Base-by-base conservation (phyloP, 2,113 vertebrate species). In the Zeus faber region DNA sequence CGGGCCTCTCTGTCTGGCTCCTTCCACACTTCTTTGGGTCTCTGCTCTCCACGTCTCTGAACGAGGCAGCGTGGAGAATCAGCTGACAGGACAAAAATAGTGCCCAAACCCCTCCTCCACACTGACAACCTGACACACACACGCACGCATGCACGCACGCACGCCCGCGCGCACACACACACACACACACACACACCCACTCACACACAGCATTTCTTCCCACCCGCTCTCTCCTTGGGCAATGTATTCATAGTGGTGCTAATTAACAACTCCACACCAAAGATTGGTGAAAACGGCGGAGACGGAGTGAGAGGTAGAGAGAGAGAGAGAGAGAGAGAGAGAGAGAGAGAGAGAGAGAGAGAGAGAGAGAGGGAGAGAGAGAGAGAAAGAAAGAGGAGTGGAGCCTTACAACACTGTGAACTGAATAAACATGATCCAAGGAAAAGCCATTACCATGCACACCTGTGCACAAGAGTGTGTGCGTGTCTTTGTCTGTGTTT, bases 181-280 rank as follows among this genome's bases (percentile, higher is more conserved):
- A 26, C 49, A 53, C 52, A 41, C 39, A 11, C 51, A 49, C 16
- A 35, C 21, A 10, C 13, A 26, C 20, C 25, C 18, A 20, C 35
- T 23, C 44, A 51, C 35, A 20, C 23, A 35, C 23, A 24, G 5
- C 54, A 25, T 41, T 27, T 62, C 49, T 17, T 31, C 43, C 52
- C 17, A 7, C 53, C 50, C 43, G 68, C 63, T 50, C 40, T 53
- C 41, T 65, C 58, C 58, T 62, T 54, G 58, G 80, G 58, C 55
- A 13, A n/a, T 79, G 83, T 81, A 82, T 77, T 87, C 80, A 81
- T 83, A 76, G 79, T 61, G 21, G 20, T 60, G 67, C 72, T 89
- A 85, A 87, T 88, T 85, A 63, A 62, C 77, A 62, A 66, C 46
- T 81, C 77, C 66, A 76, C 66, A 70, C 52, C 63, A 66, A 43